Conservation (phyloP, 2,888 invertebrate species). For the Watsonalla binaria region DNA sequence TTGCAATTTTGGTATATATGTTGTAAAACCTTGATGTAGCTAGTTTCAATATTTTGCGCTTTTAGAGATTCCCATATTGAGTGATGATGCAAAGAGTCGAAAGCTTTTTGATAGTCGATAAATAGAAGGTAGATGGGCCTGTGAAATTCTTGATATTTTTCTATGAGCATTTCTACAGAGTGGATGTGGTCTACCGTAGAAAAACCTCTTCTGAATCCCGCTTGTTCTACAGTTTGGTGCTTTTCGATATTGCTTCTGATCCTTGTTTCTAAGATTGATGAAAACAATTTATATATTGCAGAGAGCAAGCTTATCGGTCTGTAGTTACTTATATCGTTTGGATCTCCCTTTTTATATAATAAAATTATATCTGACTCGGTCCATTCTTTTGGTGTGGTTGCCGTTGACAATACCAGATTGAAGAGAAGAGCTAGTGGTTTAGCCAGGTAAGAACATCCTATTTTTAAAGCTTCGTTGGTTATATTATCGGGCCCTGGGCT, state of each 20-base stretch:
- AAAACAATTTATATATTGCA: background rate
- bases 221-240: conserved; percentile 6
- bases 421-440: conserved; percentile 5
- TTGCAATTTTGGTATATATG: too few species aligned
- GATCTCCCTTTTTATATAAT: background rate
- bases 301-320: background rate
- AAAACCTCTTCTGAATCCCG: conserved; percentile 7
- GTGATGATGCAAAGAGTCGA: too few species aligned
- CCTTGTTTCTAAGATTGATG: background rate
- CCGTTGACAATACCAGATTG: conserved; percentile 7
- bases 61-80: too few species aligned
- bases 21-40: too few species aligned
- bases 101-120: too few species aligned
- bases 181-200: conserved; percentile 10
- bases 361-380: background rate
- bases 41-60: too few species aligned
- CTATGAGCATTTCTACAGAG: background rate
- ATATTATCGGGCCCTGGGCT: conserved; percentile 9
- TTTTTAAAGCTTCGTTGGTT: conserved; percentile 9
- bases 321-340: background rate
- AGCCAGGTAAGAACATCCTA: background rate
- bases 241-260: background rate
- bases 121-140: too few species aligned
- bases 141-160: conserved; percentile 6
- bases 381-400: conserved; percentile 7